Conservation (phyloP, 2,113 vertebrate genomes). For the Anhinga rufa region DNA sequence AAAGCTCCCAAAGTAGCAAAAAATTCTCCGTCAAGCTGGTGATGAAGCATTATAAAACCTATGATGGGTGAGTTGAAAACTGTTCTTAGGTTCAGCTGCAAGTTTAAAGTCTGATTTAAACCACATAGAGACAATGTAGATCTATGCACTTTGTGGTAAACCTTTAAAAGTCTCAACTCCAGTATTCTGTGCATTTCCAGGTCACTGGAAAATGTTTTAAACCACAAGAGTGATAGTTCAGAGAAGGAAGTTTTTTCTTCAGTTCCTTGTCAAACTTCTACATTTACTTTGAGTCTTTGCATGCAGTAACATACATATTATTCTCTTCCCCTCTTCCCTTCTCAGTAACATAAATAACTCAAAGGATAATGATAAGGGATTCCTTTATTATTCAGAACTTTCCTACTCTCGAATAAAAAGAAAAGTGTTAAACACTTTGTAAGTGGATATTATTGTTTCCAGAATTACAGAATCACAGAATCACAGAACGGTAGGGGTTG, state of each 20-base stretch:
- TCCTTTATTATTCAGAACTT: not conserved
- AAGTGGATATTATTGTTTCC: not conserved
- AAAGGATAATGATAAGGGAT: not conserved
- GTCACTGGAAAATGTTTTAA: not conserved
- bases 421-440: not conserved
- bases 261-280: not conserved
- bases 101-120: not conserved
- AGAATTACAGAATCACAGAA: not conserved
- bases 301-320: not conserved
- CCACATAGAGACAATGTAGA: not conserved
- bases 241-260: not conserved
- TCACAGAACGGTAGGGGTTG: too few species aligned
- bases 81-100: not conserved
- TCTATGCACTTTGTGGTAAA: not conserved
- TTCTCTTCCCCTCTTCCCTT: not conserved
- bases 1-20: not conserved
- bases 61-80: not conserved
- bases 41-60: not conserved
- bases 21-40: not conserved
- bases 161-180: not conserved
- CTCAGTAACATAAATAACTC: not conserved
- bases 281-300: not conserved
- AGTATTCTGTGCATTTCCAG: not conserved
- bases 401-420: not conserved
- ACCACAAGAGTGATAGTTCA: not conserved